Evolutionary conservation across 2,113 vertebrate species (phyloP).

Genomic region (Holacanthus passer): DNA sequence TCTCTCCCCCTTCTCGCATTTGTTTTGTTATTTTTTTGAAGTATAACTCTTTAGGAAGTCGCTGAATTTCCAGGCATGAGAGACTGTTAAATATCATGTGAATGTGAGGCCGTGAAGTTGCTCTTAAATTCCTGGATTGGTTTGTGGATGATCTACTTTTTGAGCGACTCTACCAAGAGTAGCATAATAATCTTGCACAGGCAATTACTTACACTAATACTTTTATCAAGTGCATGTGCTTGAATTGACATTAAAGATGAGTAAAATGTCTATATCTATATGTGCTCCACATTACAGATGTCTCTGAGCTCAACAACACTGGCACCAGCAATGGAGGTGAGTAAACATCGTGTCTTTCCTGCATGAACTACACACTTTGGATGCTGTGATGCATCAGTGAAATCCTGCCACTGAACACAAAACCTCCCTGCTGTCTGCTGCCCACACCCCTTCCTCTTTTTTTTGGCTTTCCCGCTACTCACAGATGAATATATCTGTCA

Average conservation of each 20-base stretch:
- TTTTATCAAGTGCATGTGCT: neutral
- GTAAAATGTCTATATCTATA: slow-evolving; percentile 16
- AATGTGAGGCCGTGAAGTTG: slow-evolving; percentile 31
- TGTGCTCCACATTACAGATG: slow-evolving; percentile 67
- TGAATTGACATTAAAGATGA: neutral
- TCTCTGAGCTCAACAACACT: slow-evolving; percentile 45
- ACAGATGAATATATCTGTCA: slow-evolving; percentile 15
- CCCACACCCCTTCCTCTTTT: neutral
- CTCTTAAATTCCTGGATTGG: slow-evolving; percentile 22
- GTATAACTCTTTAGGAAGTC: slow-evolving; percentile 72
- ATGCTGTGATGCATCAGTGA: neutral
- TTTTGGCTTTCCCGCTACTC: slow-evolving; percentile 17
- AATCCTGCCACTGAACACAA: slow-evolving; percentile 16
- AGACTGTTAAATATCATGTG: slow-evolving; percentile 46
- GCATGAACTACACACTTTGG: neutral
- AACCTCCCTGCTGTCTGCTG: neutral
- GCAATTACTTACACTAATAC: neutral
- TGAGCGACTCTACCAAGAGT: too few species aligned
- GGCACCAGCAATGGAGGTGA: slow-evolving; percentile 76
- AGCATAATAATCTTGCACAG: slow-evolving; percentile 3
- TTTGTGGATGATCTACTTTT: slow-evolving; percentile 17
- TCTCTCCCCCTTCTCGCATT: slow-evolving; percentile 61
- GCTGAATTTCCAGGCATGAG: slow-evolving; percentile 53
- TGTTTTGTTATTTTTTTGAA: slow-evolving; percentile 75
- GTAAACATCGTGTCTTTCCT: slow-evolving; percentile 24